Evolutionary conservation across 1,140 invertebrate species (phyloP).

Genomic region (Thalassaphorura encarpata): DNA sequence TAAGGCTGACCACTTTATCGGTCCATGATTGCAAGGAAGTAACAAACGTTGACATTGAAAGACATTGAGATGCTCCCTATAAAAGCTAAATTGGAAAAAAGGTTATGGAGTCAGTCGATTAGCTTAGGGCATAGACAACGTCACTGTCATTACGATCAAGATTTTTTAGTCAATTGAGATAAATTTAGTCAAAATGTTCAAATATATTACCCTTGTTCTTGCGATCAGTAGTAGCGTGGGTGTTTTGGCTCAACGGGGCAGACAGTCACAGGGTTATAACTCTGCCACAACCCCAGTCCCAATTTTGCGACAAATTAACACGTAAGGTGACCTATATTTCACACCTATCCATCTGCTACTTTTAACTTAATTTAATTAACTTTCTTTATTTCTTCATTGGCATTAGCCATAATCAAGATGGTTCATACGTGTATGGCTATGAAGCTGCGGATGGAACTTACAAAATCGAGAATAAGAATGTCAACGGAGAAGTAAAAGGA

Average conservation of each 20-base stretch:
- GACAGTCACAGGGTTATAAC: background rate
- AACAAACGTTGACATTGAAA: too few relatives aligned
- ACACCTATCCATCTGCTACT: too few relatives aligned
- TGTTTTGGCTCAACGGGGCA: conserved; percentile 9
- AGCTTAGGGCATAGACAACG: too few relatives aligned
- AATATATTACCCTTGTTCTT: background rate
- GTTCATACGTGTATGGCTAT: conserved; percentile 77
- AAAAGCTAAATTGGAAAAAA: too few relatives aligned
- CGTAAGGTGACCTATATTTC: conserved; percentile 12
- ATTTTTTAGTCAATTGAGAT: too few relatives aligned
- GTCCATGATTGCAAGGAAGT: too few relatives aligned
- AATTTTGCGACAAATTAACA: conserved; percentile 70
- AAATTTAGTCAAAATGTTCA: background rate
- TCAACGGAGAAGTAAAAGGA: conserved; percentile 65
- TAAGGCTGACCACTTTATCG: too few relatives aligned
- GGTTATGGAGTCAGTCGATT: too few relatives aligned
- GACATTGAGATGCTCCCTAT: too few relatives aligned
- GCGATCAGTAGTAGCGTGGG: conserved; percentile 4
- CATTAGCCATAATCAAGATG: conserved; percentile 63
- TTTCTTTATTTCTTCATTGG: background rate
- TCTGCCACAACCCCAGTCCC: conserved; percentile 54
- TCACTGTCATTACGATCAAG: too few relatives aligned
- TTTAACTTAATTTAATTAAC: background rate
- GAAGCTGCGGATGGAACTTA: conserved; percentile 82
- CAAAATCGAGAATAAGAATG: conserved; percentile 77